Evolutionary conservation across 2,888 invertebrate species (phyloP), one percentile per base, ranked within the genome.

Genomic region (Tethea ocularis): DNA sequence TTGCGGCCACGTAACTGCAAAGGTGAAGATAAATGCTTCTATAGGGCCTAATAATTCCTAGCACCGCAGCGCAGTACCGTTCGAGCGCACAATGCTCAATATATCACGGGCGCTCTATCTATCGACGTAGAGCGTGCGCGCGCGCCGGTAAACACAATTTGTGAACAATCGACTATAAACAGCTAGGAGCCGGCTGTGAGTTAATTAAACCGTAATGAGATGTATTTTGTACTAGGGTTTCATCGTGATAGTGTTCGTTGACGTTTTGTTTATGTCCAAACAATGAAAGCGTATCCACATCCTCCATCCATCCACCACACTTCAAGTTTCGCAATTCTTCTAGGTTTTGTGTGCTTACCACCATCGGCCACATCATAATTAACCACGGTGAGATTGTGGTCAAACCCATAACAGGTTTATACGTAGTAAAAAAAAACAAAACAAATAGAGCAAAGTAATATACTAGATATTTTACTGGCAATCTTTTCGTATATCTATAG

Each of bases 41-140:
- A n/a, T 52, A 24, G 24, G n/a, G 6, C 26, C 13, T 10, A 10
- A 26, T 26, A 24, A 52, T 17, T 24, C 33, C 33, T 20, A 20
- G 20, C 33, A 5, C 33, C 33, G 20, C 55, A 36, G 51, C 33
- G 20, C 55, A 36, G 51, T 57, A 53, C 55, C 54, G 51, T 52
- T 38, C n/a, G 13, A 26, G 52, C 20, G 38, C 52, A 57, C 61
- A 71, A 67, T 63, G 64, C 59, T 59, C 63, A 60, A 63, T 65
- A 58, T 62, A 63, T 65, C 63, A 52, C 36, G 52, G 52, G 33
- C 29, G 57, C 51, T 57, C 56, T 57, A 57, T 57, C 38, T 58
- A 61, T 29, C 20, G 17, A 20, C 17, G 26, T 11, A 22, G 41
- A 41, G n/a, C 46, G 46, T 20, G 46, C 46, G 20, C 17, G 46